Evolutionary conservation across 2,113 vertebrate genomes (phyloP).

Genomic region (Corapipo altera): DNA sequence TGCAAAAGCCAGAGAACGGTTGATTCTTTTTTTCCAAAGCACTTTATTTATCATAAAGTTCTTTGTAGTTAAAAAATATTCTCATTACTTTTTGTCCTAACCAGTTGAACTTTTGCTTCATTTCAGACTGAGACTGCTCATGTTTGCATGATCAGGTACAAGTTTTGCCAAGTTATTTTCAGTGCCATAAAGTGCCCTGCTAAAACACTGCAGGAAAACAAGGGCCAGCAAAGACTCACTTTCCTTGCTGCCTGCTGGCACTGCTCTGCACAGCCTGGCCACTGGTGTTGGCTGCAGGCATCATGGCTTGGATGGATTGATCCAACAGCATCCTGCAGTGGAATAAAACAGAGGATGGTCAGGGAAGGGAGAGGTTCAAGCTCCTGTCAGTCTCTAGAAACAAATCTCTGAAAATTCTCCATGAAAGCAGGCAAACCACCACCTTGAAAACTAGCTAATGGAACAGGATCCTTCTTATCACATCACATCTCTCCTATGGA

Average conservation of each 20-base stretch:
- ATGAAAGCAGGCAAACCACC: background rate
- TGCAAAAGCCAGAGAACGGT: background rate
- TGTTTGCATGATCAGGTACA: fast-evolving
- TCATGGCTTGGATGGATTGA: conserved; percentile 50
- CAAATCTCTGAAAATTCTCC: background rate
- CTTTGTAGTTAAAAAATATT: background rate
- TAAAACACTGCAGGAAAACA: background rate
- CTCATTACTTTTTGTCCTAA: background rate
- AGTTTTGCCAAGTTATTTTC: background rate
- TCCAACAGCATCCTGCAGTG: conserved; percentile 46
- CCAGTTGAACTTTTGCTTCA: background rate
- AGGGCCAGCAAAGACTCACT: conserved; percentile 13
- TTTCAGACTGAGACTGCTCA: background rate
- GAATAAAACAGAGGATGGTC: background rate
- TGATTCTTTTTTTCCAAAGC: background rate
- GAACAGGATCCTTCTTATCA: background rate
- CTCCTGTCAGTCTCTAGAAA: background rate
- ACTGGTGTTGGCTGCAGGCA: background rate
- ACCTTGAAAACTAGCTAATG: background rate
- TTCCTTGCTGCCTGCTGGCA: conserved; percentile 48
- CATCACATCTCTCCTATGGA: background rate
- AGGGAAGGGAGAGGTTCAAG: background rate
- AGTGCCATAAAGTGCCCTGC: background rate
- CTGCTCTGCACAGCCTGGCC: background rate
- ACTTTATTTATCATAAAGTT: background rate